phyloP scores from a whole-genome alignment of 2,888 invertebrate genomes.

The Leptogaster cylindrica region DNA sequence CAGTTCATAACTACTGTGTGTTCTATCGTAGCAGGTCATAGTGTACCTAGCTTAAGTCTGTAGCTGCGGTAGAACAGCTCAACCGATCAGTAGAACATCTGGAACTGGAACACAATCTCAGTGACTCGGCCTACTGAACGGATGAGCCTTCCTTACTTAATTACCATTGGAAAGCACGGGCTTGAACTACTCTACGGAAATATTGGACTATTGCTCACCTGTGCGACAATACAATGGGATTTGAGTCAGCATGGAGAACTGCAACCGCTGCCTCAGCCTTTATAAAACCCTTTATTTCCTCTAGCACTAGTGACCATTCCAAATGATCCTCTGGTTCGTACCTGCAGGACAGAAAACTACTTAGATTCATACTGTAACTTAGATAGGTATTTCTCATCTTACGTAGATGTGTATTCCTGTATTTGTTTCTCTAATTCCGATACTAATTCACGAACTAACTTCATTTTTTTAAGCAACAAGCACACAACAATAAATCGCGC shows the following conservation, averaged over 20 bases:
- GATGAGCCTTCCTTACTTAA: conserved; percentile 39
- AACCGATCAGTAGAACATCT: conserved; percentile 25
- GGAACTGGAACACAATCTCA: neutral
- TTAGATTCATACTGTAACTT: neutral
- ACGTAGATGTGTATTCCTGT: conserved; percentile 89
- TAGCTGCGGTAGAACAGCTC: conserved; percentile 39
- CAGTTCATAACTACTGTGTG: conserved; percentile 15
- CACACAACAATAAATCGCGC: conserved; percentile 97
- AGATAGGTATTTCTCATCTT: conserved; percentile 46
- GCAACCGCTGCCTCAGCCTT: conserved; percentile 89
- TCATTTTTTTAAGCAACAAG: conserved; percentile 89
- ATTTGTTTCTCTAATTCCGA: conserved; percentile 93
- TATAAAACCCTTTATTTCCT: conserved; percentile 93
- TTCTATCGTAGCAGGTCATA: conserved; percentile 20
- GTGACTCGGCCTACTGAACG: conserved; percentile 1
- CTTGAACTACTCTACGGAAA: conserved; percentile 52
- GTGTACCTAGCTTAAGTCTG: conserved; percentile 45
- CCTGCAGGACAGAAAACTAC: conserved; percentile 50
- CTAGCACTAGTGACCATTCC: conserved; percentile 93
- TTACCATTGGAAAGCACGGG: conserved; percentile 62
- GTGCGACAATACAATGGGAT: conserved; percentile 85
- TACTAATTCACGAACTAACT: conserved; percentile 88
- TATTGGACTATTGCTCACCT: conserved; percentile 65
- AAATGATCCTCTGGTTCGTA: conserved; percentile 97
- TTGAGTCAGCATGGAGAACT: conserved; percentile 86